These are phyloP conservation scores for Schizotus pectinicornis DNA, from an alignment of 2,888 invertebrate genomes.

Conservation along the genomic window DNA sequence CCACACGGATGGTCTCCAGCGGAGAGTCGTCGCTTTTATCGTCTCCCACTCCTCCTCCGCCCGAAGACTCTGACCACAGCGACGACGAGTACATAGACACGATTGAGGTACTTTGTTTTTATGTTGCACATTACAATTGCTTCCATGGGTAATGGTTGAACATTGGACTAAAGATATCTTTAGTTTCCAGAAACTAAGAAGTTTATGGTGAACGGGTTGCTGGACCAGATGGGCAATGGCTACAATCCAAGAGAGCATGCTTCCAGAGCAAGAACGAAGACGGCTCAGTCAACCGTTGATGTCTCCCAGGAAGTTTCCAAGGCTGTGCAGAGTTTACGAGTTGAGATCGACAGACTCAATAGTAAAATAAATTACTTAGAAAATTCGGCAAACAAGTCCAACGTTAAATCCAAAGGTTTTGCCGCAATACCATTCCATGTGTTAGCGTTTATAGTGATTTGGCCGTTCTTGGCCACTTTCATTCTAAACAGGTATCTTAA, in stretches of 20 bases:
- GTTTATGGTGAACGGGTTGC: not conserved
- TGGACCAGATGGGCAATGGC: constrained; percentile 38
- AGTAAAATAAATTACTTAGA: constrained; percentile 58
- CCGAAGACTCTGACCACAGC: constrained; percentile 67
- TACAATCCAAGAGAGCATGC: constrained; percentile 40
- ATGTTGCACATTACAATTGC: not conserved
- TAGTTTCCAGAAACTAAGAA: constrained; percentile 49
- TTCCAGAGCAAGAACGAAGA: constrained; percentile 43
- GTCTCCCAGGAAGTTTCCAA: constrained; percentile 60
- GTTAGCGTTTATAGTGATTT: constrained; percentile 65
- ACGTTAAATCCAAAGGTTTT: constrained; percentile 36
- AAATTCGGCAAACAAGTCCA: constrained; percentile 30
- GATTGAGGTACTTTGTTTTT: constrained; percentile 67
- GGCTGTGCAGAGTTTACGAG: constrained; percentile 60
- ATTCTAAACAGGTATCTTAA: constrained; percentile 49
- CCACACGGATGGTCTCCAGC: constrained; percentile 60
- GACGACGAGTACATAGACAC: constrained; percentile 85
- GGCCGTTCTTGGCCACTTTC: constrained; percentile 69
- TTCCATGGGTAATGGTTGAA: not conserved
- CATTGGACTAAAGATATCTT: constrained; percentile 17
- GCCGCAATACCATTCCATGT: constrained; percentile 56
- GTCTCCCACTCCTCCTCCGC: constrained; percentile 32
- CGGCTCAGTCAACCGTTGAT: constrained; percentile 49
- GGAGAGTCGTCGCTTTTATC: constrained; percentile 41
- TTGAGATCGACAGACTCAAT: constrained; percentile 60